A percentile compares a stretch with the other conserved stretches of the same genome.
Conservation (phyloP, 2,113 vertebrate species). For the Sinocyclocheilus grahami region DNA sequence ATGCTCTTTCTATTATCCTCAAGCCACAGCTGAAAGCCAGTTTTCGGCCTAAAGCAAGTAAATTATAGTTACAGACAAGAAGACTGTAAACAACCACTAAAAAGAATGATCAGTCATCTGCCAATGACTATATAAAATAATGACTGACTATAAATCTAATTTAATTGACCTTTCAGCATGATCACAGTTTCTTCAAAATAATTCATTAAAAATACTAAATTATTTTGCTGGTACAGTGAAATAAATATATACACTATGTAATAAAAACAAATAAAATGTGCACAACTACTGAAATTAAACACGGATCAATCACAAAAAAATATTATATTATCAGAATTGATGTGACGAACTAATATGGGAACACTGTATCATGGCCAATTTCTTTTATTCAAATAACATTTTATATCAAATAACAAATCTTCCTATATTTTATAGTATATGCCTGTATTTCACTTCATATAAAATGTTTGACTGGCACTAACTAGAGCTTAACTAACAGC, state of each 20-base stretch:
- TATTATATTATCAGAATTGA: background rate
- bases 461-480: background rate
- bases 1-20: conserved; percentile 89
- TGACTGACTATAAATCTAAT: too few species aligned
- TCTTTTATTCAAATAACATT: background rate
- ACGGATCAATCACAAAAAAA: background rate
- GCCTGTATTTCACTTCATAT: background rate
- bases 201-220: too few species aligned
- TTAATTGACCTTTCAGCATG: too few species aligned
- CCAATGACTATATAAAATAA: too few species aligned
- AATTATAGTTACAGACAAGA: background rate
- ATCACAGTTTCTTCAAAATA: too few species aligned
- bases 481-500: background rate
- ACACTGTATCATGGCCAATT: background rate
- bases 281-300: background rate
- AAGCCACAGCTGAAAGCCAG: conserved; percentile 95
- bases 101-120: background rate
- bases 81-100: background rate
- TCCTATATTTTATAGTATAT: background rate
- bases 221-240: background rate
- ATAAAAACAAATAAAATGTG: background rate
- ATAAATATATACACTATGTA: background rate
- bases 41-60: conserved; percentile 81
- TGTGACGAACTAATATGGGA: background rate
- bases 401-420: too few species aligned